Evolutionary conservation across 2,113 vertebrate species (phyloP).

Genomic region (Corythoichthys intestinalis): DNA sequence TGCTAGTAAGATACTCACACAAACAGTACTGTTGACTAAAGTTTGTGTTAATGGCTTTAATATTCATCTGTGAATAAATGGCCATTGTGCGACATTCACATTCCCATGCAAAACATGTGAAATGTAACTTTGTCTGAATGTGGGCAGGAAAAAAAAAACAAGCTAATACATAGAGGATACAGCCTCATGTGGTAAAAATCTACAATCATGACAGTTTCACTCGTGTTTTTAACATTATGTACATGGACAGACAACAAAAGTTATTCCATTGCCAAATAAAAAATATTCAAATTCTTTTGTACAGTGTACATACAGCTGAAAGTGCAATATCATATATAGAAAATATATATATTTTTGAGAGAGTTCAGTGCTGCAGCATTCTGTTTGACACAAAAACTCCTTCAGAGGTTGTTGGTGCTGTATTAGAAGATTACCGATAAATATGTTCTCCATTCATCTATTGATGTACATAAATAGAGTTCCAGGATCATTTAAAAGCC

Average conservation of each 20-base stretch:
- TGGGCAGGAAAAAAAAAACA: conserved; percentile 93
- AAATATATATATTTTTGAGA: conserved; percentile 62
- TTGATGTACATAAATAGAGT: conserved; percentile 20
- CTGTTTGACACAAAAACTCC: conserved; percentile 37
- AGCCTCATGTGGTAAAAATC: conserved; percentile 64
- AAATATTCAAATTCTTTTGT: conserved; percentile 65
- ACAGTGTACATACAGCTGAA: conserved; percentile 78
- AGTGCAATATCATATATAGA: conserved; percentile 77
- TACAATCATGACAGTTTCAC: conserved; percentile 52
- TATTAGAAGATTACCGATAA: conserved; percentile 24
- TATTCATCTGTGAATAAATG: conserved; percentile 87
- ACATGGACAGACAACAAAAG: conserved; percentile 23
- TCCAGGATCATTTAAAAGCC: conserved; percentile 30
- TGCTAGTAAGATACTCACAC: conserved; percentile 19
- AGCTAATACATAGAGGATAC: conserved; percentile 79
- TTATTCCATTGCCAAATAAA: conserved; percentile 40
- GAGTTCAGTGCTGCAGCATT: conserved; percentile 2
- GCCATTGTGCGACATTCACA: conserved; percentile 61
- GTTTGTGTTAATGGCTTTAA: conserved; percentile 84
- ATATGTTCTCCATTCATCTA: conserved; percentile 40
- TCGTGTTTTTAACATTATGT: conserved; percentile 41
- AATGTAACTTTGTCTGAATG: conserved; percentile 57
- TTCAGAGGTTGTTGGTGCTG: conserved; percentile 26
- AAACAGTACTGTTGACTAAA: conserved; percentile 2
- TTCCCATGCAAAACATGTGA: conserved; percentile 80